Evolutionary conservation across 1,140 invertebrate species (phyloP).

Genomic region (Holcopasites calliopsidis): DNA sequence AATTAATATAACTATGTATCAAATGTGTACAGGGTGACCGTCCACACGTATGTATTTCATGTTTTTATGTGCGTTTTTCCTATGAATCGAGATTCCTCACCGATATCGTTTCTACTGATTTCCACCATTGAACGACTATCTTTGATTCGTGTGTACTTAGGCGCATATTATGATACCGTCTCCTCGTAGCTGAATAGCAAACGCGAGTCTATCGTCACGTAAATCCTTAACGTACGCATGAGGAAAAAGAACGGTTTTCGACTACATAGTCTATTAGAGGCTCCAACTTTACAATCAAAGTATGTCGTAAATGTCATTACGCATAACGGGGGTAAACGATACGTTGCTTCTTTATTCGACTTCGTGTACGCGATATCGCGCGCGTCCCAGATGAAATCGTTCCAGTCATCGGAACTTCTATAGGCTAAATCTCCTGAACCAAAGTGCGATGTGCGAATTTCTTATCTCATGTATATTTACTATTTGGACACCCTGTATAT

Average conservation of each 20-base stretch:
- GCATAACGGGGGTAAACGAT: conserved; percentile 21
- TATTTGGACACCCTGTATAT: conserved; percentile 55
- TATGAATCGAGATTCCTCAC: conserved; percentile 67
- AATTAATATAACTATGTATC: conserved; percentile 75
- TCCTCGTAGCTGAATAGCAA: conserved; percentile 31
- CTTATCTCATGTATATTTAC: conserved; percentile 25
- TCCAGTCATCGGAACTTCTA: conserved; percentile 13
- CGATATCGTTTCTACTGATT: conserved; percentile 58
- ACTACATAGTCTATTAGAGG: conserved; percentile 29
- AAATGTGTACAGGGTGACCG: conserved; percentile 75
- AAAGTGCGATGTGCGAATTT: conserved; percentile 34
- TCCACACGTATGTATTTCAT: conserved; percentile 74
- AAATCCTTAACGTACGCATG: conserved; percentile 23
- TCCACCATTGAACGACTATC: conserved; percentile 22
- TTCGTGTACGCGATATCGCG: too few relatives aligned
- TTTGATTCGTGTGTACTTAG: conserved; percentile 56
- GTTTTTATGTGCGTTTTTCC: conserved; percentile 70
- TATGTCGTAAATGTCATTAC: conserved; percentile 31
- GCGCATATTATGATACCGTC: conserved; percentile 37
- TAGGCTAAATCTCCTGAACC: conserved; percentile 14
- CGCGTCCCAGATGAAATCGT: too few relatives aligned
- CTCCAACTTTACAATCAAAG: conserved; percentile 39
- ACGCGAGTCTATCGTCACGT: conserved; percentile 28
- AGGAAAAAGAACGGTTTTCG: conserved; percentile 3
- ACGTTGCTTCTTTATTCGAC: conserved; percentile 38